Evolutionary conservation across 2,888 invertebrate genomes (phyloP).

Genomic region (Pachymerium ferrugineum): DNA sequence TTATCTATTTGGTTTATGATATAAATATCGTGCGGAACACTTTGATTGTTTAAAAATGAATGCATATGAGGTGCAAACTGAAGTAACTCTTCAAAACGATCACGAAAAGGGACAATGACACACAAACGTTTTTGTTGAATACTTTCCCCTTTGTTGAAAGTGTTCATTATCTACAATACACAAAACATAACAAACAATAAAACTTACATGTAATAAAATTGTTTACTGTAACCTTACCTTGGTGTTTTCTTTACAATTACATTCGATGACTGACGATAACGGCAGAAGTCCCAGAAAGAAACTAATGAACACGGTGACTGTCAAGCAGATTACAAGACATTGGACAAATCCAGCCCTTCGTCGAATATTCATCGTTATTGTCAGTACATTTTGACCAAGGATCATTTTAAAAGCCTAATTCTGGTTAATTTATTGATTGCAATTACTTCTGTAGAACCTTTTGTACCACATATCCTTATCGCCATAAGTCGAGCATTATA

Average conservation of each 20-base stretch:
- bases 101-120: slow-evolving; percentile 88
- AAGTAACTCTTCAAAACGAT: slow-evolving; percentile 91
- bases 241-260: background rate
- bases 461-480: no score
- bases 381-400: no score
- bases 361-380: no score
- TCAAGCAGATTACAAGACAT: background rate
- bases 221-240: no score
- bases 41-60: slow-evolving; percentile 71
- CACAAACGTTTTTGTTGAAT: slow-evolving; percentile 15
- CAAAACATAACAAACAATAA: background rate
- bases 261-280: background rate
- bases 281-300: background rate
- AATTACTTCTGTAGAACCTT: no score
- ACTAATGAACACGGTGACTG: background rate
- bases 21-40: slow-evolving; percentile 75
- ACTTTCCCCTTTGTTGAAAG: background rate
- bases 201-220: background rate
- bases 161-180: background rate
- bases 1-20: slow-evolving; percentile 76
- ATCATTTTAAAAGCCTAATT: no score
- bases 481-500: no score
- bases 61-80: slow-evolving; percentile 87
- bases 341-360: background rate
- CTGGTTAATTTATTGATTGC: no score